Evolutionary conservation across 2,888 invertebrate species (phyloP).

Genomic region (Palloptera scutellata): DNA sequence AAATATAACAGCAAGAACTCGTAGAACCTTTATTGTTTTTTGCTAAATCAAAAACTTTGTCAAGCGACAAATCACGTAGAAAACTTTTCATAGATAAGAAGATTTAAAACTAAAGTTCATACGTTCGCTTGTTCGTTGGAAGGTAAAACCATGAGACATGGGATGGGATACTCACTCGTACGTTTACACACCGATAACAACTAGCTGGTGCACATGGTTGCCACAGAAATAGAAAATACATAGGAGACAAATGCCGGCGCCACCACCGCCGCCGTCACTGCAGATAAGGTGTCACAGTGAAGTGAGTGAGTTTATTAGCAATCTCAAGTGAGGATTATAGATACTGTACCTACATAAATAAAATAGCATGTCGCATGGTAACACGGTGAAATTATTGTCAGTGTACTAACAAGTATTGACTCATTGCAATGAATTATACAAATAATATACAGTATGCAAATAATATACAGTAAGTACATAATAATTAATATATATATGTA

Average conservation of each 20-base stretch:
- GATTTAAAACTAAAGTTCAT: conserved; percentile 51
- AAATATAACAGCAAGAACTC: too few relatives aligned
- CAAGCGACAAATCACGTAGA: conserved; percentile 56
- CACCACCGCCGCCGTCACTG: background rate
- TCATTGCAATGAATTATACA: too few relatives aligned
- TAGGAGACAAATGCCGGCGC: background rate
- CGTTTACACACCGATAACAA: background rate
- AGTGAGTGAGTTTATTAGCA: too few relatives aligned
- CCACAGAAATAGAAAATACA: background rate
- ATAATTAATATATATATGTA: too few relatives aligned
- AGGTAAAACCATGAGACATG: too few relatives aligned
- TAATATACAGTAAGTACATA: too few relatives aligned
- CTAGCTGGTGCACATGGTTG: too few relatives aligned
- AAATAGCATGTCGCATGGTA: conserved; percentile 4
- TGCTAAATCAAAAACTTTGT: conserved; percentile 5
- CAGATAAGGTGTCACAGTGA: conserved; percentile 1
- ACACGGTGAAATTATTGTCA: too few relatives aligned
- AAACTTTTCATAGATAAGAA: conserved; percentile 55
- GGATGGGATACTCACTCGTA: background rate
- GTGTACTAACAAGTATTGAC: too few relatives aligned
- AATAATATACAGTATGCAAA: too few relatives aligned
- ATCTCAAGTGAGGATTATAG: conserved; percentile 8
- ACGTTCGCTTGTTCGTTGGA: background rate
- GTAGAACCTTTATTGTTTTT: too few relatives aligned
- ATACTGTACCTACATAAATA: too few relatives aligned